Evolutionary conservation across 1,140 invertebrate species (phyloP).

Genomic region (Steinernema khuongi): DNA sequence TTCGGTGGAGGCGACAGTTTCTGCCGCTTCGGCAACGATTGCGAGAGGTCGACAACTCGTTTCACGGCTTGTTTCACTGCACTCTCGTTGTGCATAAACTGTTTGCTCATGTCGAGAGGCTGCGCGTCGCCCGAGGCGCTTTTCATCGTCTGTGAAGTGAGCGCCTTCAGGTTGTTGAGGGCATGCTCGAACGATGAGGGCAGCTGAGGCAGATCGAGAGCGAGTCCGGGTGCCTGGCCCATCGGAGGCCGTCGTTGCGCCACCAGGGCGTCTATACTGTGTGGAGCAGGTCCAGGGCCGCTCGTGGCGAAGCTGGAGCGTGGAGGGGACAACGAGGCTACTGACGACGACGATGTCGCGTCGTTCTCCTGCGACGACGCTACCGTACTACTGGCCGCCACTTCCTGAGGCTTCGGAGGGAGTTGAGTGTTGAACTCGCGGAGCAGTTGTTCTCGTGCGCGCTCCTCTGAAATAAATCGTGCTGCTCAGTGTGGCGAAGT

Average conservation of each 20-base stretch:
- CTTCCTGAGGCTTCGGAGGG: neutral
- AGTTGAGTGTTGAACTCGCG: constrained; percentile 8
- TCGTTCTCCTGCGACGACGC: neutral
- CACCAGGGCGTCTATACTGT: neutral
- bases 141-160: neutral
- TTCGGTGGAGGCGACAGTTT: constrained; percentile 1
- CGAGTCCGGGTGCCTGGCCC: neutral
- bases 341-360: neutral
- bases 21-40: neutral
- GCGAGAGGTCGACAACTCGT: constrained; percentile 1
- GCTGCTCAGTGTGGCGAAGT: neutral
- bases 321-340: neutral
- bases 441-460: constrained; percentile 3
- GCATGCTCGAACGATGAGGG: neutral
- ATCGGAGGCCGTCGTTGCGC: neutral
- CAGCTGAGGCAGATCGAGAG: neutral
- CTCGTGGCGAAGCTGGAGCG: neutral
- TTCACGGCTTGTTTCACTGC: neutral
- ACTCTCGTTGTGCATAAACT: neutral
- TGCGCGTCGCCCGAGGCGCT: neutral
- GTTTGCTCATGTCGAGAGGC: neutral
- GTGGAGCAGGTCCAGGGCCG: neutral
- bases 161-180: constrained; percentile 3
- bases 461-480: constrained; percentile 2
- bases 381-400: neutral